Evolutionary conservation across 53 echinoderm and acorn worm species (phyloP).

Genomic region (Temnopleurus reevesii): DNA sequence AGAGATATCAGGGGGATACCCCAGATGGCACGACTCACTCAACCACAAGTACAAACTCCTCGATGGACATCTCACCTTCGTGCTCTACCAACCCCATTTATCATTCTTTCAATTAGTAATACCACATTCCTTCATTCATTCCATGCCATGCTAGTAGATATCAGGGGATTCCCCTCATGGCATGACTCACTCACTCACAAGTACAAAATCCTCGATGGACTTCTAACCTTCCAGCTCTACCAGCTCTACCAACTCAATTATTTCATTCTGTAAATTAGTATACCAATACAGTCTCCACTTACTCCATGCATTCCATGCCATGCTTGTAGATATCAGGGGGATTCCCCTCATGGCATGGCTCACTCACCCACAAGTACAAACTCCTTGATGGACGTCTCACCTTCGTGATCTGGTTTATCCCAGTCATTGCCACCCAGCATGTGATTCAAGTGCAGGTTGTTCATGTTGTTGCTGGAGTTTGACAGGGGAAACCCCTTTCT

Average conservation of each 20-base stretch:
- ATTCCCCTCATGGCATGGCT: not conserved
- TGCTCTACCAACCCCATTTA: too few relatives aligned
- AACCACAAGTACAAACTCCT: conserved; percentile 24
- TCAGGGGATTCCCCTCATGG: not conserved
- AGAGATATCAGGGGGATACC: too few relatives aligned
- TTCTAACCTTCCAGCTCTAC: too few relatives aligned
- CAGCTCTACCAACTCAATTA: too few relatives aligned
- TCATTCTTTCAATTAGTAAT: too few relatives aligned
- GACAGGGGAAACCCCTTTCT: too few relatives aligned
- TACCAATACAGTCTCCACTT: too few relatives aligned
- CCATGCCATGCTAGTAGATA: not conserved
- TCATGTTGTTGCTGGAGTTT: conserved; percentile 40
- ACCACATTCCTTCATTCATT: too few relatives aligned
- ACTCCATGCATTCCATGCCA: not conserved
- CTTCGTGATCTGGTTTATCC: conserved; percentile 56
- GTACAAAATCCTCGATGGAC: not conserved
- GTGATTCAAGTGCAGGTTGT: conserved; percentile 38
- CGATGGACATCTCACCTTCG: conserved; percentile 38
- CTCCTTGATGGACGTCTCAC: conserved; percentile 59
- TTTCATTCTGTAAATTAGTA: too few relatives aligned
- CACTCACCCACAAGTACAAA: conserved; percentile 55
- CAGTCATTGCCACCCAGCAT: conserved; percentile 9
- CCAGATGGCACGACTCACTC: not conserved
- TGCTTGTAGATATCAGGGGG: not conserved
- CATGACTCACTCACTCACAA: not conserved